Percentiles rank a stretch among this genome's conserved stretches.
These are phyloP conservation scores for Macrophya annulata DNA, from an alignment of 2,888 invertebrate species.

Conservation along the genomic window DNA sequence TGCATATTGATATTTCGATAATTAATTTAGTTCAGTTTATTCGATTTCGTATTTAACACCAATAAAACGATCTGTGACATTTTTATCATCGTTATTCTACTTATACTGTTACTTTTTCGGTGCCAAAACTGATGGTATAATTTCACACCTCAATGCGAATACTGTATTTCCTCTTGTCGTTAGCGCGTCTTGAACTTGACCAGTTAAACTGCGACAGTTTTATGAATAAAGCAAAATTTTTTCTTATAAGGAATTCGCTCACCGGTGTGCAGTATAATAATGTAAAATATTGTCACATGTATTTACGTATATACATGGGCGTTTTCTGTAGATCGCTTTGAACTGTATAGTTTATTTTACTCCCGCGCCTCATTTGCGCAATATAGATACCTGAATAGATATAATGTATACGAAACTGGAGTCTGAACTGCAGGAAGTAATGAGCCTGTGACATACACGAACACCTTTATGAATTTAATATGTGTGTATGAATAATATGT, in stretches of 20 bases:
- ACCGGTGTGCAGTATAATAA: neutral
- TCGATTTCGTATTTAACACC: neutral
- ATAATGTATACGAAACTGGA: conserved; percentile 14
- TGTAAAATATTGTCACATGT: neutral
- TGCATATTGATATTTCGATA: neutral
- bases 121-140: neutral
- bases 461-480: conserved; percentile 16
- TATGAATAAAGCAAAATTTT: neutral
- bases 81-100: neutral
- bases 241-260: neutral
- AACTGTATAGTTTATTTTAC: neutral
- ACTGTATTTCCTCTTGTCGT: neutral
- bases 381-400: conserved; percentile 40
- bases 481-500: conserved; percentile 57
- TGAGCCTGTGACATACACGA: conserved; percentile 29
- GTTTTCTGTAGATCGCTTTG: neutral
- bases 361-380: conserved; percentile 29
- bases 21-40: neutral
- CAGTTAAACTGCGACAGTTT: conserved; percentile 5
- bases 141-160: neutral
- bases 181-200: conserved; percentile 17
- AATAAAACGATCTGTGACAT: neutral
- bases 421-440: conserved; percentile 25
- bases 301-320: neutral
- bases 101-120: neutral